Evolutionary conservation across 2,113 vertebrate genomes (phyloP), one percentile per base, ranked within the genome.

Genomic region (Gobio gobio): DNA sequence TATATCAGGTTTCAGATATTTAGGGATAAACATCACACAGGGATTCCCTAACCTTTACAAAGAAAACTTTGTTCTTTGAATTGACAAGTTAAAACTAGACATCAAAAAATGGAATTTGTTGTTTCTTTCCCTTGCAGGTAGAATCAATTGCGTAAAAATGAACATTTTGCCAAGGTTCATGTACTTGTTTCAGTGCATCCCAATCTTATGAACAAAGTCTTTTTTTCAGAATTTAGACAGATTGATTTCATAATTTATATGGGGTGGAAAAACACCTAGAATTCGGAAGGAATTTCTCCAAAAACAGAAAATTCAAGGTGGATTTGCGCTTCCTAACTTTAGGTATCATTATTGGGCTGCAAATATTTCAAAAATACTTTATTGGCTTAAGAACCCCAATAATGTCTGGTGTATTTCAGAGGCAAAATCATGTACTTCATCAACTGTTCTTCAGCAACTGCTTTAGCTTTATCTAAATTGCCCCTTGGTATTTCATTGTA

Each of bases 91-190:
- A n/a, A 73, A 73, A n/a, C 20, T 45, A 45, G 70, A 73, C 13
- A 40, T 73, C 22, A 22, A 73, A 40, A 47, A 74, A 74, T 45
- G 12, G 68, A 43, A 20, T 22, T 72, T 40, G 66, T 3, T 70
- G 13, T 40, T 70, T 40, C 66, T 70, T 20, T 70, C 66, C 9
- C 33, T 70, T 70, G 66, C 66, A 70, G 66, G 66, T 18, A 70
- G 4, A 70, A 70, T 70, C 14, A 70, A 70, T 36, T 70, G 66
- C 2, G 29, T 45, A 73, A 73, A 73, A 73, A 63, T 63, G n/a
- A n/a, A n/a, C n/a, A n/a, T n/a, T n/a, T n/a, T n/a, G n/a, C n/a
- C n/a, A n/a, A n/a, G n/a, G n/a, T n/a, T n/a, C n/a, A n/a, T n/a
- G 54, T n/a, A 66, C 68, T n/a, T 72, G 40, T 68, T 33, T n/a